Evolutionary conservation across 2,113 vertebrate genomes (phyloP).

Genomic region (Rhinoderma darwinii): DNA sequence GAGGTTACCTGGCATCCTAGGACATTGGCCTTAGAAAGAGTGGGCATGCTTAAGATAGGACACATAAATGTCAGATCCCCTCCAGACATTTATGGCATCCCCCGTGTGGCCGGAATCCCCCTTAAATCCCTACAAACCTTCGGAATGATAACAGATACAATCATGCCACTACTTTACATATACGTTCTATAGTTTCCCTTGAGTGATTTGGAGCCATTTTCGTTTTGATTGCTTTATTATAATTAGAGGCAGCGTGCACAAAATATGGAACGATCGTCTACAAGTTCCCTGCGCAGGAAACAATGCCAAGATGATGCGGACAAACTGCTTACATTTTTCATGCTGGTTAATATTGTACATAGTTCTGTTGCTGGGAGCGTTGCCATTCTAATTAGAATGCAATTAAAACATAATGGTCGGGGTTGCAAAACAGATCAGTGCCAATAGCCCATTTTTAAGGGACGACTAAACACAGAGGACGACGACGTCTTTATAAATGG

Average conservation of each 20-base stretch:
- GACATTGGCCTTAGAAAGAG: no score
- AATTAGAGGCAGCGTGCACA: neutral
- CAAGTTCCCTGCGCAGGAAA: neutral
- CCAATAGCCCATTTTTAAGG: neutral
- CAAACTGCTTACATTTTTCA: neutral
- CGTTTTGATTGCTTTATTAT: neutral
- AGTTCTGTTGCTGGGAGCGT: neutral
- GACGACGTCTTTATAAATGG: neutral
- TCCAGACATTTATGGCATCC: no score
- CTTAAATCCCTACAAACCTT: no score
- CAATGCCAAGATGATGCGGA: neutral
- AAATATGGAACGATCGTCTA: neutral
- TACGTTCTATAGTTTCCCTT: neutral
- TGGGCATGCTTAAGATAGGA: no score
- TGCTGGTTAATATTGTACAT: neutral
- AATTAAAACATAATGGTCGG: conserved; percentile 16
- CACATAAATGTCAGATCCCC: no score
- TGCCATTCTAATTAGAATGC: neutral
- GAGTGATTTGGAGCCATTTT: neutral
- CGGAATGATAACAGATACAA: no score
- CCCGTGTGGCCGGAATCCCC: no score
- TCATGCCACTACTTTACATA: neutral
- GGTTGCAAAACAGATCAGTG: neutral
- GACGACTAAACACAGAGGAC: neutral
- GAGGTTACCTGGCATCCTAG: no score